These are phyloP conservation scores for Acanthisitta chloris DNA, from an alignment of 2,113 vertebrate genomes.

Conservation along the genomic window DNA sequence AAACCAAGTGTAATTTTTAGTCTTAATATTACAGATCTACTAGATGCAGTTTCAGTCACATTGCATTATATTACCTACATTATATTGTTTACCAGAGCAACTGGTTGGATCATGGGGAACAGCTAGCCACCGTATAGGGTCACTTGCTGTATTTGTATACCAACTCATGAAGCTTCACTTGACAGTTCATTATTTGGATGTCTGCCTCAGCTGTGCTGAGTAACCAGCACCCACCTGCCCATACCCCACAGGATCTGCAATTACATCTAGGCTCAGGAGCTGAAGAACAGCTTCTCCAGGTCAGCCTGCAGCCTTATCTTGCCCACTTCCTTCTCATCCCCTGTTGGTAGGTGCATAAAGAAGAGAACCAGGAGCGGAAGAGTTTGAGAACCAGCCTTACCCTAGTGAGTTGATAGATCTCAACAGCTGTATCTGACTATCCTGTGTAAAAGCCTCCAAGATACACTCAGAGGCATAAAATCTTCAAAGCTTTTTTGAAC, in stretches of 20 bases:
- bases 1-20: neutral
- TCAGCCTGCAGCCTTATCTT: neutral
- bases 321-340: neutral
- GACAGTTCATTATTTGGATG: neutral
- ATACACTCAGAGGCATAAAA: neutral
- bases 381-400: neutral
- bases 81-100: neutral
- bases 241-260: neutral
- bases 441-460: neutral
- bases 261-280: neutral
- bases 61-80: neutral
- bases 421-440: neutral
- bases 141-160: neutral
- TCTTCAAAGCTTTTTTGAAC: neutral
- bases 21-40: neutral
- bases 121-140: neutral
- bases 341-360: accelerated
- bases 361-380: neutral
- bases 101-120: neutral
- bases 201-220: neutral
- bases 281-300: neutral
- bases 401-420: neutral
- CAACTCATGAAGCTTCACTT: neutral
- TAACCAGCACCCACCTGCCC: neutral
- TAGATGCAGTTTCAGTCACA: neutral